A percentile compares a stretch with the other conserved stretches of the same genome.
Conservation (phyloP, 2,888 invertebrate species). For the Gisinianus flammeolus region DNA sequence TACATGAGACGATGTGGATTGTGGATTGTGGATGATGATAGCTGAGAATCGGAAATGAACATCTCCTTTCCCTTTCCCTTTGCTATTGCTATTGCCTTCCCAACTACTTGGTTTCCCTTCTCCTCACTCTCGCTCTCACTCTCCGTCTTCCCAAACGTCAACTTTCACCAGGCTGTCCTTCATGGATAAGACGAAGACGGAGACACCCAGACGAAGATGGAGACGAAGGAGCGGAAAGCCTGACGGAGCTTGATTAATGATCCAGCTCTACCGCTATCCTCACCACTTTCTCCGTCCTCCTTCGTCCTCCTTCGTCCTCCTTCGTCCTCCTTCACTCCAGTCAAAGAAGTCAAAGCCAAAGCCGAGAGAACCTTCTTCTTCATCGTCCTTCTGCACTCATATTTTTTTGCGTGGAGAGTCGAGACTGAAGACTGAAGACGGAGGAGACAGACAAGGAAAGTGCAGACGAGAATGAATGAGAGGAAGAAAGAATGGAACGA, state of each 20-base stretch:
- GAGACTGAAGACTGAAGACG: too few relatives aligned
- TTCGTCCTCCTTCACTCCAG: too few relatives aligned
- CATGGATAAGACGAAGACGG: background rate
- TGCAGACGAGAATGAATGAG: background rate
- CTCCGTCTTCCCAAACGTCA: background rate
- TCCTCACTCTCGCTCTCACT: background rate
- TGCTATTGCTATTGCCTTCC: too few relatives aligned
- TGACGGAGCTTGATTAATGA: conserved; percentile 14
- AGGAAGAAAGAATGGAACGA: background rate
- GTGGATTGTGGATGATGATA: background rate
- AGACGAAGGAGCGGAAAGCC: background rate
- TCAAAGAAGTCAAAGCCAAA: too few relatives aligned
- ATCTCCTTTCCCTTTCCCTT: background rate
- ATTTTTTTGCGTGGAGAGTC: too few relatives aligned
- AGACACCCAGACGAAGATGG: background rate
- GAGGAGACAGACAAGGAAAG: too few relatives aligned
- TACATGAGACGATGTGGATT: background rate
- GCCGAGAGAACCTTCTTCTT: background rate
- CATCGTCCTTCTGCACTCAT: background rate
- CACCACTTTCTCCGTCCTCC: background rate
- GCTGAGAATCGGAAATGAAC: conserved; percentile 1
- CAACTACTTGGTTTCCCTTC: too few relatives aligned
- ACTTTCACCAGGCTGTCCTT: conserved; percentile 14
- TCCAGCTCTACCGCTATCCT: background rate
- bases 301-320: background rate